Percentiles rank a stretch among this genome's conserved stretches.
Evolutionary conservation across 1,140 invertebrate species (phyloP).

Genomic region (Cotesia glomerata): DNA sequence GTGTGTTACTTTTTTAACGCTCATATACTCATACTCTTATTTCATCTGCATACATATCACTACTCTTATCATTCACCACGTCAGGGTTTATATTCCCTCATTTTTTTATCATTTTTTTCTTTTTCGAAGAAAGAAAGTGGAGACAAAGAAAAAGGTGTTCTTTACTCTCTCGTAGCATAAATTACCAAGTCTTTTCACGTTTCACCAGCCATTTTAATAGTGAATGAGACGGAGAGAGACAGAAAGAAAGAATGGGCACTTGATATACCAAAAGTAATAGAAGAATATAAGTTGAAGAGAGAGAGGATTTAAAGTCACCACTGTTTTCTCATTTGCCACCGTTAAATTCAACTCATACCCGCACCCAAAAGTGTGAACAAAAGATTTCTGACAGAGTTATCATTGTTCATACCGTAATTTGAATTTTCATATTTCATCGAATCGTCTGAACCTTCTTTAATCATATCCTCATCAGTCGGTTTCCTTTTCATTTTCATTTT

Average conservation of each 20-base stretch:
- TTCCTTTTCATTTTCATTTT: slow-evolving; percentile 28
- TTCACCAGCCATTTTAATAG: slow-evolving; percentile 25
- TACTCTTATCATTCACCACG: slow-evolving; percentile 15
- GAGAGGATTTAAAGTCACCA: slow-evolving; percentile 30
- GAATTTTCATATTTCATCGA: slow-evolving; percentile 13
- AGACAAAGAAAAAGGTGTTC: slow-evolving; percentile 25
- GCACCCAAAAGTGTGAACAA: slow-evolving; percentile 26
- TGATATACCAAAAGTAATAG: background rate
- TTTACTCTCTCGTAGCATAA: slow-evolving; percentile 32
- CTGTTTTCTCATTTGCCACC: slow-evolving; percentile 31
- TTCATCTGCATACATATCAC: slow-evolving; percentile 15
- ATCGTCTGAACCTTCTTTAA: background rate
- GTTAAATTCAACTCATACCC: slow-evolving; percentile 10
- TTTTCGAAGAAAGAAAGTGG: slow-evolving; percentile 8
- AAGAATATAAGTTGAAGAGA: background rate
- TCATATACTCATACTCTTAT: slow-evolving; percentile 7
- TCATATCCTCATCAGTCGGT: background rate
- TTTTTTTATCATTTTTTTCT: background rate
- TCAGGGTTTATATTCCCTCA: slow-evolving; percentile 1
- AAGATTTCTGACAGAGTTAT: slow-evolving; percentile 21
- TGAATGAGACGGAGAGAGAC: no score
- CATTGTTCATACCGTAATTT: background rate
- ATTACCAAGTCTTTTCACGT: slow-evolving; percentile 37
- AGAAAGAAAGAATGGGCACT: no score
- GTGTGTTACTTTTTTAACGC: slow-evolving; percentile 1